A percentile compares a stretch with the other conserved stretches of the same genome.
These are phyloP conservation scores for Dolichoris vasculosae DNA, from an alignment of 1,140 invertebrate species.

Conservation along the genomic window DNA sequence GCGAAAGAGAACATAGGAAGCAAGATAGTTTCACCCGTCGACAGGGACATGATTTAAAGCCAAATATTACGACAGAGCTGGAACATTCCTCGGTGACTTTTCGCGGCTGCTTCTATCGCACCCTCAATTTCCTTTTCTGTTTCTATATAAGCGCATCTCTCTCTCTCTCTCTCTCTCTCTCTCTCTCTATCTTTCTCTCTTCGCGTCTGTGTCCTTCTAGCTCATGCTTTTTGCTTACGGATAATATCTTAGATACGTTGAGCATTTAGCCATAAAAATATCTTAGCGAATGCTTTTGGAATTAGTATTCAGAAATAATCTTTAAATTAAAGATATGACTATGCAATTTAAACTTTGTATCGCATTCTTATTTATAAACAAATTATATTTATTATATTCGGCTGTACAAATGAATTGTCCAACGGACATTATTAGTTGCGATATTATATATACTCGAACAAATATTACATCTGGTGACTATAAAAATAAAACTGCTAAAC, in stretches of 20 bases:
- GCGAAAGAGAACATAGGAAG: not conserved
- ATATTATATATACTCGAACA: too few relatives aligned
- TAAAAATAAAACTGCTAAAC: too few relatives aligned
- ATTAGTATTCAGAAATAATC: not conserved
- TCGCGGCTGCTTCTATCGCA: constrained; percentile 49
- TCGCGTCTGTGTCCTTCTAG: constrained; percentile 12
- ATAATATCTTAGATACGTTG: constrained; percentile 45
- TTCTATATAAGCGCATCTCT: not conserved
- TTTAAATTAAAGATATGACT: constrained; percentile 32
- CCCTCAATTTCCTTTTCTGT: constrained; percentile 8
- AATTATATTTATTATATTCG: not conserved
- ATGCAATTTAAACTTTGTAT: not conserved
- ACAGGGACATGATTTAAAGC: constrained; percentile 75
- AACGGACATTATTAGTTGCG: too few relatives aligned
- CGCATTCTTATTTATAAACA: not conserved
- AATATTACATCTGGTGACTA: too few relatives aligned
- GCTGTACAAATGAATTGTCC: too few relatives aligned
- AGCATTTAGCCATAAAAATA: constrained; percentile 53
- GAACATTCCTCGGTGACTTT: constrained; percentile 68
- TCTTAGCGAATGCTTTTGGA: constrained; percentile 14
- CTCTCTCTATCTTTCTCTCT: not conserved
- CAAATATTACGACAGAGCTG: constrained; percentile 74
- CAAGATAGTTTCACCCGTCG: constrained; percentile 62
- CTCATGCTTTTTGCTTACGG: constrained; percentile 47
- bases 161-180: not conserved